A percentile compares a stretch with the other conserved stretches of the same genome.
Evolutionary conservation across 2,888 invertebrate genomes (phyloP).

Genomic region (Rosalia funebris): DNA sequence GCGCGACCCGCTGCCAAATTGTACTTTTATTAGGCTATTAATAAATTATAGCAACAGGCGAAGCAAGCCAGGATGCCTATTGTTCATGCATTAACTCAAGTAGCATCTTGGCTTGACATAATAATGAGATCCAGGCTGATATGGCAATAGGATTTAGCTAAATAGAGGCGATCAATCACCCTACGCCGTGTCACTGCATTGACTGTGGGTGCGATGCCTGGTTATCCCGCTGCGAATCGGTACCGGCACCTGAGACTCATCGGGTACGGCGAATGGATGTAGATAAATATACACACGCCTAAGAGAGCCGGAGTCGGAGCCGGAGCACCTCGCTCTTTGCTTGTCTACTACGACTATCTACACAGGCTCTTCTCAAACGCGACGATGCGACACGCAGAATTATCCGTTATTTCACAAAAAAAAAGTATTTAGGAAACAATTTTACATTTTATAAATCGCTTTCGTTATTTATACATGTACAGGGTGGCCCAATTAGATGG

Average conservation of each 20-base stretch:
- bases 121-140: conserved; percentile 65
- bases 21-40: conserved; percentile 65
- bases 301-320: background rate
- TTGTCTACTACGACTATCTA: too few relatives aligned
- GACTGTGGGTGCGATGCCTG: conserved; percentile 49
- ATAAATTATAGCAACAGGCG: conserved; percentile 66
- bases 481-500: too few relatives aligned
- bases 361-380: too few relatives aligned
- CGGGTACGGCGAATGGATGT: conserved; percentile 15
- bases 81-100: conserved; percentile 65
- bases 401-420: too few relatives aligned
- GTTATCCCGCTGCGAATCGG: conserved; percentile 53
- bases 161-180: conserved; percentile 64
- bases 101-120: conserved; percentile 65
- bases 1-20: conserved; percentile 46
- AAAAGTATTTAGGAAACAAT: too few relatives aligned
- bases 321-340: conserved; percentile 6
- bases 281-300: conserved; percentile 18
- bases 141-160: conserved; percentile 63
- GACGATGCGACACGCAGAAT: too few relatives aligned
- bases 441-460: too few relatives aligned
- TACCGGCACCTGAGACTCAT: conserved; percentile 59
- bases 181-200: conserved; percentile 61
- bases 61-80: conserved; percentile 60
- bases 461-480: too few relatives aligned